These are phyloP conservation scores for Oreochromis mossambicus DNA, from an alignment of 2,797 vertebrate species.

Conservation along the genomic window DNA sequence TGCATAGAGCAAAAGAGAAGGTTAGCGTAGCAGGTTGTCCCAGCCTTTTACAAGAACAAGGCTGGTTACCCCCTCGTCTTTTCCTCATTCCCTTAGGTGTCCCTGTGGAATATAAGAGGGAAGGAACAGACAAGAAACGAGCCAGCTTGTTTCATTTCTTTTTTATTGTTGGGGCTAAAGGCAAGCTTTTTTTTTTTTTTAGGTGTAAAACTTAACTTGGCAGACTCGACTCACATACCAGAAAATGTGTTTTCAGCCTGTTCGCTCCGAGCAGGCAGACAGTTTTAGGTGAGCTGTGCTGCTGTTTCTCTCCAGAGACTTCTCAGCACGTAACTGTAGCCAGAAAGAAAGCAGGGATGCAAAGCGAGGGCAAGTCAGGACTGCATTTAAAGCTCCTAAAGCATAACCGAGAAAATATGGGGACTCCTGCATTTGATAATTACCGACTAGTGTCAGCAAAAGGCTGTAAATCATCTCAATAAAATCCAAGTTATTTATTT, in stretches of 20 bases:
- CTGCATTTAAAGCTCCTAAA: constrained; percentile 32
- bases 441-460: background rate
- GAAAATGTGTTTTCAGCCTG: constrained; percentile 42
- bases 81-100: constrained; percentile 12
- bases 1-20: constrained; percentile 28
- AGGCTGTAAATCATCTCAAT: background rate
- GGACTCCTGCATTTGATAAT: constrained; percentile 10
- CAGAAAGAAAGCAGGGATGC: background rate
- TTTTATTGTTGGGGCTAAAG: constrained; percentile 3
- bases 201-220: constrained; percentile 32
- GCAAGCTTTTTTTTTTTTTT: constrained; percentile 8
- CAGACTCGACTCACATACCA: constrained; percentile 32
- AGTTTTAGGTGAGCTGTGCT: constrained; percentile 42
- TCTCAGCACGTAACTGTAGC: background rate
- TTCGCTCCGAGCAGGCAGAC: constrained; percentile 21
- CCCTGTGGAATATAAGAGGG: constrained; percentile 15
- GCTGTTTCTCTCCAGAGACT: constrained; percentile 24
- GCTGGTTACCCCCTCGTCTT: background rate
- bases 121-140: constrained; percentile 10
- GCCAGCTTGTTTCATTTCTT: background rate
- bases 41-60: constrained; percentile 39
- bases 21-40: constrained; percentile 22
- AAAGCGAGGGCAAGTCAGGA: constrained; percentile 36
- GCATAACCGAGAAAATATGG: constrained; percentile 35
- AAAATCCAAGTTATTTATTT: background rate